Base-by-base conservation (phyloP, 2,113 vertebrate genomes). In the Pampusana beccarii region DNA sequence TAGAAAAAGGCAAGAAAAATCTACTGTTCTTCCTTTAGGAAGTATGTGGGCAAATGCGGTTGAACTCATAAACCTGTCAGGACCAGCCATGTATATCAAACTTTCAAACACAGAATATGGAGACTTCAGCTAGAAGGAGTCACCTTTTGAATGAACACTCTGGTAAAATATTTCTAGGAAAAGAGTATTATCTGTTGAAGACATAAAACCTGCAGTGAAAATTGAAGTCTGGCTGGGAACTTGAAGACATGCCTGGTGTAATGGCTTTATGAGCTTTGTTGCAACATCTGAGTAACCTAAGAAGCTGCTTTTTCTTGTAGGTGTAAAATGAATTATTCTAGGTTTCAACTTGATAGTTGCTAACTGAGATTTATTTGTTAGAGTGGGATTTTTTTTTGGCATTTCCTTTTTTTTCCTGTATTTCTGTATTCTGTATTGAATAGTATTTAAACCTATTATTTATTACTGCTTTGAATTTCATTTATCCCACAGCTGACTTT, bases 211-310 rank as follows among this genome's bases (percentile, higher is more conserved):
- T 91, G 56, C 56, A 92, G 72, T 80, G 86, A 92, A 95, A 95
- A 96, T 84, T 73, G 64, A 82, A 91, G 81, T 75, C 87, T 95
- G 77, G 11, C 90, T 71, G 74, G 48, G 78, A 82, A 85, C 74
- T 91, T 85, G 73, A 94, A 93, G 66, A 46, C 85, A 64, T 92
- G 90, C 50, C 33, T 85, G 40, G 12, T 91, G 85, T 93, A 95
- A 92, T 85, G 85, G 85, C 82, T 96, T 88, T 93, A 79, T 42
- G 66, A 93, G 85, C 88, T 96, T 96, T 92, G 33, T 96, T 92
- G 74, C 87, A 38, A 71, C n/a, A 72, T 88, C 34, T 4, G 9
- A 81, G 86, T 92, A 95, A 92, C 69, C 34, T 60, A 72, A 89
- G 83, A 71, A 81, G 61, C 77, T 84, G 61, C 61, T 92, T 95